These are phyloP conservation scores for Chalcosyrphus nemorum DNA, from an alignment of 2,888 invertebrate genomes.

Conservation along the genomic window DNA sequence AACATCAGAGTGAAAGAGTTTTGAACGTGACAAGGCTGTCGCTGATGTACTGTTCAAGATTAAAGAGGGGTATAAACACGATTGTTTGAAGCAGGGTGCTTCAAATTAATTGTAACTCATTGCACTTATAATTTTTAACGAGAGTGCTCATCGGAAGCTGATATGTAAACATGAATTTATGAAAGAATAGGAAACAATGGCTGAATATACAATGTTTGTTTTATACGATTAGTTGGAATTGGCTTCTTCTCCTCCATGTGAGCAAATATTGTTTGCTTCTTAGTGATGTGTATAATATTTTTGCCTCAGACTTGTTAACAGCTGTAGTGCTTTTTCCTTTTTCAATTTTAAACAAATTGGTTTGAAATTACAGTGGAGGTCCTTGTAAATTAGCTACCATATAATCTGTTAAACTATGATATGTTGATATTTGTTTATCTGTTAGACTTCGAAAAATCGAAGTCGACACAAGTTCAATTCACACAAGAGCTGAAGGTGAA, in stretches of 20 bases:
- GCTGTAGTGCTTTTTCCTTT: background rate
- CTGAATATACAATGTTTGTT: conserved; percentile 10
- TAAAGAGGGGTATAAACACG: conserved; percentile 8
- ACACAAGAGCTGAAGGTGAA: no score
- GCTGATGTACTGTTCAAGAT: conserved; percentile 12
- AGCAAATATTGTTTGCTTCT: conserved; percentile 35
- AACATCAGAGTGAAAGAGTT: conserved; percentile 52
- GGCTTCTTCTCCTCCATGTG: conserved; percentile 54
- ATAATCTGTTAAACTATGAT: no score
- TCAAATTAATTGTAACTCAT: conserved; percentile 72
- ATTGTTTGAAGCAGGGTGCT: conserved; percentile 50
- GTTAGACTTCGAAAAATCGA: no score
- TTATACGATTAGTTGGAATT: conserved; percentile 41
- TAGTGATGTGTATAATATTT: background rate
- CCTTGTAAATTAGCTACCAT: no score
- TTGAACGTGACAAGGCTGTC: conserved; percentile 23
- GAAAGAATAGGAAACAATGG: conserved; percentile 25
- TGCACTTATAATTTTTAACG: conserved; percentile 70
- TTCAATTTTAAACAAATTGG: background rate
- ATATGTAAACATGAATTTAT: conserved; percentile 60
- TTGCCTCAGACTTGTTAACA: background rate
- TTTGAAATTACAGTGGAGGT: background rate
- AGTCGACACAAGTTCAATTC: no score
- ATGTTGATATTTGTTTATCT: no score
- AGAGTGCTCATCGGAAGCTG: conserved; percentile 67